phyloP scores from a whole-genome alignment of 2,888 invertebrate species.

The Anoplius nigerrimus region DNA sequence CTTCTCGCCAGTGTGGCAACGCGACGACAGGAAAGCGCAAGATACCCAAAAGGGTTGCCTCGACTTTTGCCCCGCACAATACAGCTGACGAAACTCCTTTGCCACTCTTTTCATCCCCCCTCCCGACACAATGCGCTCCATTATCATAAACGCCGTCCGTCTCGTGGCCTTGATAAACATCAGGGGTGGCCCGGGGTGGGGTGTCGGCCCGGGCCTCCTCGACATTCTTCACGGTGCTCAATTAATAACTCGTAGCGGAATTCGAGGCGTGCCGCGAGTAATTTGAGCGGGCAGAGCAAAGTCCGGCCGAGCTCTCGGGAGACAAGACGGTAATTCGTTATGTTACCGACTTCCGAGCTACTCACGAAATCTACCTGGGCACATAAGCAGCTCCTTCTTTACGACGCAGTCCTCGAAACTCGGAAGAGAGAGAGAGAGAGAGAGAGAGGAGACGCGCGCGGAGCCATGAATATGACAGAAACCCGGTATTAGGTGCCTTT shows the following conservation, averaged over 20 bases:
- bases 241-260: not conserved
- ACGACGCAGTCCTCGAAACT: constrained; percentile 27
- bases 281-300: not conserved
- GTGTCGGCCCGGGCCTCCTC: not conserved
- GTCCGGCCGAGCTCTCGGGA: too few relatives aligned
- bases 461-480: constrained; percentile 51
- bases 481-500: constrained; percentile 56
- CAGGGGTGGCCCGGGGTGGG: too few relatives aligned
- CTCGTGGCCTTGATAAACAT: too few relatives aligned
- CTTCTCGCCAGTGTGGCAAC: constrained; percentile 7
- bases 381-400: constrained; percentile 43
- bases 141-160: constrained; percentile 5
- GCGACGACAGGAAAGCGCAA: constrained; percentile 6
- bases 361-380: constrained; percentile 40
- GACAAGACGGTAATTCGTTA: too few relatives aligned
- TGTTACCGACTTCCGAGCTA: not conserved
- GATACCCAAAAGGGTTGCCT: not conserved
- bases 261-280: not conserved
- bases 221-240: not conserved
- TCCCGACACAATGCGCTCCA: not conserved
- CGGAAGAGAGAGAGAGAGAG: constrained; percentile 3
- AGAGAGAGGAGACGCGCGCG: constrained; percentile 19
- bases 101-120: not conserved
- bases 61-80: constrained; percentile 25
- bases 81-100: constrained; percentile 8